Conservation (phyloP, 1,140 invertebrate genomes). For the Drosophila bipectinata region DNA sequence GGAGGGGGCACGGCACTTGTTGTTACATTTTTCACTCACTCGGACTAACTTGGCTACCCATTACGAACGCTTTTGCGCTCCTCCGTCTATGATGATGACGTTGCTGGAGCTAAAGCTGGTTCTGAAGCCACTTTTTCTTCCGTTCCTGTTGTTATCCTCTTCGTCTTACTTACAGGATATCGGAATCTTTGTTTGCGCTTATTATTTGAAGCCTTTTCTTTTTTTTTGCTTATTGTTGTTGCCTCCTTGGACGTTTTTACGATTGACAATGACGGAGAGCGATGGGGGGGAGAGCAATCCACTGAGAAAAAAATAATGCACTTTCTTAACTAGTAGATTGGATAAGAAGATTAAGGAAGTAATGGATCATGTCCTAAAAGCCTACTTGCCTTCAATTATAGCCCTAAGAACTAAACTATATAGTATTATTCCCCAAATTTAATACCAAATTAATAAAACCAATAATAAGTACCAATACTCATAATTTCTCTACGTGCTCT, state of each 20-base stretch:
- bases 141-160: conserved; percentile 7
- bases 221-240: conserved; percentile 17
- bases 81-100: conserved; percentile 44
- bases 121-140: not conserved
- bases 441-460: not conserved
- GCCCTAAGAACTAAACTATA: no score
- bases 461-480: not conserved
- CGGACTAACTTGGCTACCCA: conserved; percentile 77
- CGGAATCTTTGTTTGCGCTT: conserved; percentile 77
- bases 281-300: conserved; percentile 34
- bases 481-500: conserved; percentile 2
- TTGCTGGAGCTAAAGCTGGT: conserved; percentile 42
- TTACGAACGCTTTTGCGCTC: conserved; percentile 1
- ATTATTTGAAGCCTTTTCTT: conserved; percentile 66
- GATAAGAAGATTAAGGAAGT: no score
- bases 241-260: conserved; percentile 47
- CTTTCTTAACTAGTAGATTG: not conserved
- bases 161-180: conserved; percentile 67
- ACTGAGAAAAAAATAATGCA: not conserved
- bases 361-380: no score
- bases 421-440: not conserved
- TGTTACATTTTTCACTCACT: conserved; percentile 81
- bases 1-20: conserved; percentile 51
- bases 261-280: conserved; percentile 72
- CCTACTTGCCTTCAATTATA: no score